phyloP scores from a whole-genome alignment of 2,888 invertebrate genomes.

The Caenorhabditis japonica region DNA sequence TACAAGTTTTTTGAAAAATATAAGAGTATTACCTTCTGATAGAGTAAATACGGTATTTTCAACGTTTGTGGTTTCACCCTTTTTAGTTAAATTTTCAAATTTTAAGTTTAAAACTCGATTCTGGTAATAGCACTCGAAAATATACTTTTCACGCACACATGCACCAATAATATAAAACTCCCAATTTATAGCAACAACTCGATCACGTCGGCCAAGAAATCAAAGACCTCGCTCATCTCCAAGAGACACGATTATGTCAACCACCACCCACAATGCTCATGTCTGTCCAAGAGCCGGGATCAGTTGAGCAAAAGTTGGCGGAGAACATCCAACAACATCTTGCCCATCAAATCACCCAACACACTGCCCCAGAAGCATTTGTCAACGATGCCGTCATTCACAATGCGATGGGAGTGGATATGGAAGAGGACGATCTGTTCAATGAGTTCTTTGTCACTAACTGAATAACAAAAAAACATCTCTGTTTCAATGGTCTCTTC shows the following conservation, averaged over 20 bases:
- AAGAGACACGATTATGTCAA: conserved; percentile 62
- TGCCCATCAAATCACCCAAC: conserved; percentile 49
- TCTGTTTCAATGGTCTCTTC: neutral
- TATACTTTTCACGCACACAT: conserved; percentile 1
- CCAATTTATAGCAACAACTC: conserved; percentile 50
- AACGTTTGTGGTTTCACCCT: too few relatives aligned
- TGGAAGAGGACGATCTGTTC: conserved; percentile 69
- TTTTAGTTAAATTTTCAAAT: too few relatives aligned
- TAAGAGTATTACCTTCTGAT: neutral
- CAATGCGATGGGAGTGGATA: conserved; percentile 69
- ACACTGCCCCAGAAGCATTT: conserved; percentile 63
- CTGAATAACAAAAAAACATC: neutral
- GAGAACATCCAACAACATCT: conserved; percentile 61
- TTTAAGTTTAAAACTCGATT: neutral
- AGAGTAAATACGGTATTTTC: neutral
- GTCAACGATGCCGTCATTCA: conserved; percentile 62
- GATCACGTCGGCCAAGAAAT: conserved; percentile 57
- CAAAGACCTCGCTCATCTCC: conserved; percentile 65
- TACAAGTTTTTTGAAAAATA: neutral
- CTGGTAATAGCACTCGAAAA: too few relatives aligned
- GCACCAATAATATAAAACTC: neutral
- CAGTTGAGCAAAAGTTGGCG: conserved; percentile 67
- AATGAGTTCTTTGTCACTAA: conserved; percentile 66
- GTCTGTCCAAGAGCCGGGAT: conserved; percentile 52
- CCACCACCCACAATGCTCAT: conserved; percentile 63